Base-by-base conservation (phyloP, 2,113 vertebrate genomes). In the Atractosteus spatula region DNA sequence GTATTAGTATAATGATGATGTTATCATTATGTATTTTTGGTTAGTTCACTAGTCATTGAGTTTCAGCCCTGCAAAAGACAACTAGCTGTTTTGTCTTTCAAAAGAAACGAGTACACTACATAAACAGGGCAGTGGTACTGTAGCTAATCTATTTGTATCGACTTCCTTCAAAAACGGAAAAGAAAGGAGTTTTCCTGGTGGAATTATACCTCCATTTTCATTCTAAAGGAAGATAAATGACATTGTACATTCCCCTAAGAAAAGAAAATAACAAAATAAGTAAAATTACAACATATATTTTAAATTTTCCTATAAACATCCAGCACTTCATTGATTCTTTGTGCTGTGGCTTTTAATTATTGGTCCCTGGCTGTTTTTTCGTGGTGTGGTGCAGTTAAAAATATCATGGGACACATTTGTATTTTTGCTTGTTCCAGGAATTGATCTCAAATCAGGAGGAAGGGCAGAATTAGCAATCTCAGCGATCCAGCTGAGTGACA, bases 361-460 rank as follows among this genome's bases (percentile, higher is more conserved):
- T 1, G 14, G 0, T 41, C 29, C 29, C 51, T 51, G 7, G 62
- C 8, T 11, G 8, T 56, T 29, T 42, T 1, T 55, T 54, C 41
- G 63, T 42, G 41, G 17, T 41, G 16, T n/a, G 12, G 12, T 29
- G n/a, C 16, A 42, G 55, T n/a, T 47, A 41, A 56, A 62, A 10
- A 41, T 14, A n/a, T 56, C 43, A 3, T 47, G 57, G 16, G 42
- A 68, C 56, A 12, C 0, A 16, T n/a, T 55, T 16, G 72, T 13
- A 62, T 56, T 67, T 16, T 68, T 67, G 16, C 43, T 55, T 14
- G 16, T 29, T 29, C 17, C 16, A 51, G 12, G 68, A 62, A 61
- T 68, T 42, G 43, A 62, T 44, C 72, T 62, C 56, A 68, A 44
- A 43, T 59, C 42, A 67, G 43, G 17, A 65, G 14, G 65, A 41